A percentile compares a stretch with the other conserved stretches of the same genome.
Conservation (phyloP, 2,113 vertebrate genomes). For the Equus przewalskii region DNA sequence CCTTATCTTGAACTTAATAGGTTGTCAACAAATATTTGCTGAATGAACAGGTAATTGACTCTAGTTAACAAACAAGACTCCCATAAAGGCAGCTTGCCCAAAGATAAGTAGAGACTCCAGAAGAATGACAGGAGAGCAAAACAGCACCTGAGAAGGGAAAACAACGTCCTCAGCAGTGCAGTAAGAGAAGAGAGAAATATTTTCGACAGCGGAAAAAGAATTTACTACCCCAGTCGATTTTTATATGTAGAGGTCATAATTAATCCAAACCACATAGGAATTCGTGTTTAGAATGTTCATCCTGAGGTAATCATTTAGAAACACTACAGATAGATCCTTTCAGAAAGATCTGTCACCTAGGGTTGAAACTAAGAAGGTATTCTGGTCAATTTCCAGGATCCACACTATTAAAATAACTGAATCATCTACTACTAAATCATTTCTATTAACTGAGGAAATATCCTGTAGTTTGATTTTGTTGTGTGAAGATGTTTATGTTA, state of each 20-base stretch:
- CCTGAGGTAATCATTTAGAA: conserved; percentile 21
- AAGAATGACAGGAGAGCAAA: conserved; percentile 29
- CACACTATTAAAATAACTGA: conserved; percentile 20
- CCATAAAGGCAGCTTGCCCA: neutral
- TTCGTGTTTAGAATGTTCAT: conserved; percentile 18
- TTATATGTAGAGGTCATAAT: conserved; percentile 16
- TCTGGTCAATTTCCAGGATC: conserved; percentile 10
- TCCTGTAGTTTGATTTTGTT: neutral
- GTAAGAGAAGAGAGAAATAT: conserved; percentile 2
- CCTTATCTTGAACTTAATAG: conserved; percentile 48
- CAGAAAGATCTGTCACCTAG: conserved; percentile 11
- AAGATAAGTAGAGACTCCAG: neutral
- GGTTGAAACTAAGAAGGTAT: conserved; percentile 43
- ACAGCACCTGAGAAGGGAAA: neutral
- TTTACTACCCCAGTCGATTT: conserved; percentile 24
- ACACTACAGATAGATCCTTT: neutral
- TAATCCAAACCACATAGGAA: conserved; percentile 24
- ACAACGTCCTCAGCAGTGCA: neutral
- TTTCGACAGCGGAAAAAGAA: conserved; percentile 28
- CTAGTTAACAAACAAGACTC: conserved; percentile 27
- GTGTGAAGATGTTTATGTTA: neutral
- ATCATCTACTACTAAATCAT: conserved; percentile 52
- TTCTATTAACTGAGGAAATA: conserved; percentile 65
- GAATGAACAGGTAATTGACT: conserved; percentile 9
- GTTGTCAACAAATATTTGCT: conserved; percentile 32